Conservation (phyloP, 2,113 vertebrate species). For the Pogona vitticeps region DNA sequence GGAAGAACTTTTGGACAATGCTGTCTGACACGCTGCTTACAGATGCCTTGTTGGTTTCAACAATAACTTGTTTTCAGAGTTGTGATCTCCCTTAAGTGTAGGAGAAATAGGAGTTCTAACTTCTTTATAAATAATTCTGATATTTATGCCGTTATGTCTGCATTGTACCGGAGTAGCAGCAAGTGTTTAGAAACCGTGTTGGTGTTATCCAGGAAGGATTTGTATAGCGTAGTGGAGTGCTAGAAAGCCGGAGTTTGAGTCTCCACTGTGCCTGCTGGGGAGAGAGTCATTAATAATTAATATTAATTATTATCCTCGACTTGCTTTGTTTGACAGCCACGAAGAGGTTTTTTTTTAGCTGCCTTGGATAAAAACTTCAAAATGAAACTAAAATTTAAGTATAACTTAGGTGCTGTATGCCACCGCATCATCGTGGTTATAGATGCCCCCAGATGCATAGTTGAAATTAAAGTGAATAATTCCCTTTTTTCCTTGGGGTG, state of each 20-base stretch:
- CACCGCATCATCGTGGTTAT: not conserved
- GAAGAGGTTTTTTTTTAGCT: not conserved
- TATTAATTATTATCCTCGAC: not conserved
- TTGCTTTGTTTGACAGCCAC: not conserved
- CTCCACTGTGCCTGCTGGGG: too few species aligned
- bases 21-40: too few species aligned
- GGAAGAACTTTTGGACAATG: not conserved
- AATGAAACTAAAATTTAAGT: not conserved
- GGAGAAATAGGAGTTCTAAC: not conserved
- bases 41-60: not conserved
- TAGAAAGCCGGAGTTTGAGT: too few species aligned
- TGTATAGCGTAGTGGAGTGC: too few species aligned
- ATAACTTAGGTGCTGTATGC: not conserved
- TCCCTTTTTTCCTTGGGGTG: not conserved
- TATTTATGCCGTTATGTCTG: not conserved
- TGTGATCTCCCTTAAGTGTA: not conserved
- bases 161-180: not conserved
- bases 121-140: not conserved
- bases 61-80: not conserved
- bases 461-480: not conserved
- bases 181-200: not conserved
- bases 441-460: not conserved
- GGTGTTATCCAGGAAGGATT: not conserved
- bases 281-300: too few species aligned
- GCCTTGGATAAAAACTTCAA: not conserved